Evolutionary conservation across 2,113 vertebrate genomes (phyloP).

Genomic region (Onychorhynchus coronatus): DNA sequence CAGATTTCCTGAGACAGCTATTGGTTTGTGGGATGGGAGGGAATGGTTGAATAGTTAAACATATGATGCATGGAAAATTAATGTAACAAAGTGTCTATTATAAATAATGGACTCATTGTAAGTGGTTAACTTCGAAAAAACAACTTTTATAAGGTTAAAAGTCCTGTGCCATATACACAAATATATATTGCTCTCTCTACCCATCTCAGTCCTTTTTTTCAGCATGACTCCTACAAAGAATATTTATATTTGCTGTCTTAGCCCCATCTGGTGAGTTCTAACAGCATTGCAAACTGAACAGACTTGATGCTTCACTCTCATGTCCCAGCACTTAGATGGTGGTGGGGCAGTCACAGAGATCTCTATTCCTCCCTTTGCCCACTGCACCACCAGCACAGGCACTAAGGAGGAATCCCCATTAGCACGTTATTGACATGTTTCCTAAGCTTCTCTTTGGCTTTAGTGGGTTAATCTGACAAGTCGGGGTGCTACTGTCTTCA

Average conservation of each 20-base stretch:
- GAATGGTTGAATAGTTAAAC: neutral
- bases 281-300: conserved; percentile 44
- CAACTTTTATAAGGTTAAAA: neutral
- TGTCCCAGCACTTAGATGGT: neutral
- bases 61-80: neutral
- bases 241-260: conserved; percentile 51
- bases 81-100: neutral
- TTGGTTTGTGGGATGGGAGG: neutral
- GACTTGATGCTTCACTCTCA: neutral
- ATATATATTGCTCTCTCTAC: neutral
- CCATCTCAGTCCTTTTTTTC: neutral
- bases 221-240: neutral
- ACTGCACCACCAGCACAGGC: neutral
- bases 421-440: neutral
- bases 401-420: neutral
- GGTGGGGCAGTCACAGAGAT: neutral
- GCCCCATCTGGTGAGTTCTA: conserved; percentile 64
- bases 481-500: neutral
- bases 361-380: neutral
- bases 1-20: neutral
- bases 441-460: neutral
- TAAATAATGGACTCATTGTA: neutral
- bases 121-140: neutral
- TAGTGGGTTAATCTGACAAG: neutral
- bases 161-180: neutral